Conservation (phyloP, 1,140 invertebrate genomes). For the Sinonovacula constricta region DNA sequence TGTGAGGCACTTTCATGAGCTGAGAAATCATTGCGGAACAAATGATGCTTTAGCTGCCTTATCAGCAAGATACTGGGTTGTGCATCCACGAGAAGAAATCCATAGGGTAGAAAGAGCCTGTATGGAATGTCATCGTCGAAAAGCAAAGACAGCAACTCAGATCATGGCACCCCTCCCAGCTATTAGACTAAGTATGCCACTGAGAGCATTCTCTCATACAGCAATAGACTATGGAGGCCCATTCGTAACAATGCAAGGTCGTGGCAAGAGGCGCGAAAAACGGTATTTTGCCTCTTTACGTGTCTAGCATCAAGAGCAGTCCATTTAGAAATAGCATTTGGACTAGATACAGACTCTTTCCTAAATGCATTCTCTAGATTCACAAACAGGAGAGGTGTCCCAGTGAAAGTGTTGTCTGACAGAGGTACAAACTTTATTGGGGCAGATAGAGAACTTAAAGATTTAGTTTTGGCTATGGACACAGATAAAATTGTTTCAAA, state of each 20-base stretch:
- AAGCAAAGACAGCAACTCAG: too few species aligned
- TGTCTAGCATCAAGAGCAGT: constrained; percentile 8
- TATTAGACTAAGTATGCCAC: too few species aligned
- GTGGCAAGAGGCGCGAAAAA: constrained; percentile 9
- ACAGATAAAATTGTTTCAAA: not conserved
- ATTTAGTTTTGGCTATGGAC: constrained; percentile 6
- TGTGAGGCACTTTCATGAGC: constrained; percentile 2
- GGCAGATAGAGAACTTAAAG: constrained; percentile 10
- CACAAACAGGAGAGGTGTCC: too few species aligned
- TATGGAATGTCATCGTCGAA: too few species aligned
- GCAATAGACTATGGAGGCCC: constrained; percentile 11
- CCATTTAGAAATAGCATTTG: constrained; percentile 20
- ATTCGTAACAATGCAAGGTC: constrained; percentile 12
- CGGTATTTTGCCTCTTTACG: constrained; percentile 19
- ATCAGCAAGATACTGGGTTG: not conserved
- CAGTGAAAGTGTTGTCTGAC: constrained; percentile 6
- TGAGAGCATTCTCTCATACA: too few species aligned
- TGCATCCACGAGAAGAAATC: too few species aligned
- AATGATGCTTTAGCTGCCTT: constrained; percentile 8
- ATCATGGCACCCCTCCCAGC: too few species aligned
- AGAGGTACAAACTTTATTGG: too few species aligned
- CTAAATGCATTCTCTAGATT: too few species aligned
- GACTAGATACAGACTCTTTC: too few species aligned
- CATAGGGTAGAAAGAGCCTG: too few species aligned
- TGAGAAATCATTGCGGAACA: constrained; percentile 1